Base-by-base conservation (phyloP, 1,140 invertebrate genomes). In the Pachyrhynchus sulphureomaculatus region DNA sequence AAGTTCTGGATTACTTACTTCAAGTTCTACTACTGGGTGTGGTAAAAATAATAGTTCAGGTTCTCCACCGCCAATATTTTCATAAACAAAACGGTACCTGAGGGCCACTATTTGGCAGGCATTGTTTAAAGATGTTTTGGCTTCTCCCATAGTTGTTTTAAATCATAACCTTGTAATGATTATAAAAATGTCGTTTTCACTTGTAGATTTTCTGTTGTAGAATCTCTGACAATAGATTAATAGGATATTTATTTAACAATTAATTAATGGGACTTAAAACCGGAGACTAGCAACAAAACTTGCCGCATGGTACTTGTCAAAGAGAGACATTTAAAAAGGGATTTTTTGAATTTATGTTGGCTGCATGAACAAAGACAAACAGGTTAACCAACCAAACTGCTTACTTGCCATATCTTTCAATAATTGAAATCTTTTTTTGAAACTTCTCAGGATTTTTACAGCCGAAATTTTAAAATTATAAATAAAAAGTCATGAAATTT, bases 1-100 rank as follows among this genome's bases (percentile, higher is more conserved):
- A 10, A 67, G 54, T 52, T 66, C 62, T 15, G 68, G 61, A 12
- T 48, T 32, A 32, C 67, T 61, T 13, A 72, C 62, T 68, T 76
- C 66, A 6, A 71, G 58, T 56, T 68, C 56, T 17, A 65, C 64
- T 9, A 74, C 45, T 64, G 62, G 52, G 55, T 76, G 72, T 3
- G 69, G 64, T 37, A 67, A 29, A 62, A 72, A 76, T 44, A 65
- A 54, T 13, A 75, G 33, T 12, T 64, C 39, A 15, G 55, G 64
- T 33, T 69, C 63, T 20, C 69, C 71, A 48, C 55, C 63, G 18
- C 68, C 61, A 8, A 45, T 45, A 33, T 62, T 62, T 65, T 74
- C 66, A 39, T 56, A 67, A 47, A 73, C 45, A 61, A 76, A 76
- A n/a, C 69, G 64, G 63, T 76, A 76, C 18, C 74, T 67, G 23